Base-by-base conservation (phyloP, 1,140 invertebrate genomes). In the Orussus abietinus region DNA sequence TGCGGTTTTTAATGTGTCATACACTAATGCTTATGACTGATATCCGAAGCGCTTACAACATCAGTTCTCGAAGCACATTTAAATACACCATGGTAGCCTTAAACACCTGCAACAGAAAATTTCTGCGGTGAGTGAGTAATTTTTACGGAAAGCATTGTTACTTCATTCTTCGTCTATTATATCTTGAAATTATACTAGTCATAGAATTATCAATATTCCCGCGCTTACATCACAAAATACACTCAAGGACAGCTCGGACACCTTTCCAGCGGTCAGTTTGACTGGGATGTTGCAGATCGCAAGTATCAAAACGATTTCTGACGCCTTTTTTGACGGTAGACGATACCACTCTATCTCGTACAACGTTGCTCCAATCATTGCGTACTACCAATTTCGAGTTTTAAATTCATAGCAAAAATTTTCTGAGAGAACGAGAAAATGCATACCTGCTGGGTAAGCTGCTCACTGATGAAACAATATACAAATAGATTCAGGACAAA, bases 211-310 rank as follows among this genome's bases (percentile, higher is more conserved):
- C 11, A 19, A 14, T 11, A 43, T 43, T n/a, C n/a, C n/a, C 25
- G n/a, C 31, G 45, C 53, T 57, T 47, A 66, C 63, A 18, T 49
- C 51, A 7, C 47, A 49, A 17, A 66, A 66, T 22, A 46, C 56
- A 37, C 33, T 39, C 2, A 62, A 37, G 4, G 57, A 57, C 15
- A 66, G 46, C 31, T 62, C 47, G 15, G 60, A 47, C 21, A 66
- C 48, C 36, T 54, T 62, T 29, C 59, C 63, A 18, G 60, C 63
- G 18, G 55, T 62, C 11, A 66, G 36, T 20, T 49, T 56, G 7
- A 39, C 39, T 6, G 55, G 51, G 45, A 47, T 39, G 26, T 57
- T 51, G 3, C 54, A 49, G 31, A 50, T 42, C 30, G 42, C 35
- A 11, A 59, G 32, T 3, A 57, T 42, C n/a, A 56, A 37, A 22